Conservation (phyloP, 2,797 vertebrate species). For the Harpagifer antarcticus region DNA sequence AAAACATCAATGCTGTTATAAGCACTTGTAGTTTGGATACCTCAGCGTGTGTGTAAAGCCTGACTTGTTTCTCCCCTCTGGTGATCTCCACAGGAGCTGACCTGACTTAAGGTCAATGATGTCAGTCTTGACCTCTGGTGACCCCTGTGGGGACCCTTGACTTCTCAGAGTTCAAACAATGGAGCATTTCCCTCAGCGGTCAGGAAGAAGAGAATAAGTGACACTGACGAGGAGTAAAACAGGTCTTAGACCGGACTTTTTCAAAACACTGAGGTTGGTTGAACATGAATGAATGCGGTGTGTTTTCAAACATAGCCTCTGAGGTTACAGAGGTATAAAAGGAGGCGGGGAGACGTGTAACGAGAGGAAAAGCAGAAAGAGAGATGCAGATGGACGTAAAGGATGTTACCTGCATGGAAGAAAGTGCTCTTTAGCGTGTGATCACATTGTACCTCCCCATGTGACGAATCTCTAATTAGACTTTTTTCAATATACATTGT, state of each 20-base stretch:
- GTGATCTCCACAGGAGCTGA: constrained; percentile 30
- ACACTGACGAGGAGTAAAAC: constrained; percentile 51
- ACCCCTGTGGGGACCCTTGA: constrained; percentile 56
- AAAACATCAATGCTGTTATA: neutral
- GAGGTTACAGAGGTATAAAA: constrained; percentile 11
- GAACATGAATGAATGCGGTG: constrained; percentile 1
- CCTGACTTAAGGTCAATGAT: constrained; percentile 53
- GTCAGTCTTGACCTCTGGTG: constrained; percentile 64
- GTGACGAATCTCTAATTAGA: constrained; percentile 79
- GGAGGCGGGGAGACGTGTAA: constrained; percentile 8
- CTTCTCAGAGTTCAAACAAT: constrained; percentile 50
- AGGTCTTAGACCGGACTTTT: neutral
- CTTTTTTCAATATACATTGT: constrained; percentile 74
- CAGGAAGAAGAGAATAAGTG: constrained; percentile 36
- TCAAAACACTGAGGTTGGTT: constrained; percentile 20
- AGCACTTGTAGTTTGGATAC: neutral
- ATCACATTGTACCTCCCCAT: constrained; percentile 58
- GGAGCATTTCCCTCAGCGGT: constrained; percentile 32
- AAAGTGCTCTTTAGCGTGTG: constrained; percentile 50
- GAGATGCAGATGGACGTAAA: constrained; percentile 4
- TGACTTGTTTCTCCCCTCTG: constrained; percentile 14
- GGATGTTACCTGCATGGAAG: constrained; percentile 59
- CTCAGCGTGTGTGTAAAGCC: neutral
- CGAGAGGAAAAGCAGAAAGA: constrained; percentile 15
- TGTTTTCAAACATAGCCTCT: constrained; percentile 32